phyloP scores from a whole-genome alignment of 2,113 vertebrate genomes.

The Oenanthe oenanthe region DNA sequence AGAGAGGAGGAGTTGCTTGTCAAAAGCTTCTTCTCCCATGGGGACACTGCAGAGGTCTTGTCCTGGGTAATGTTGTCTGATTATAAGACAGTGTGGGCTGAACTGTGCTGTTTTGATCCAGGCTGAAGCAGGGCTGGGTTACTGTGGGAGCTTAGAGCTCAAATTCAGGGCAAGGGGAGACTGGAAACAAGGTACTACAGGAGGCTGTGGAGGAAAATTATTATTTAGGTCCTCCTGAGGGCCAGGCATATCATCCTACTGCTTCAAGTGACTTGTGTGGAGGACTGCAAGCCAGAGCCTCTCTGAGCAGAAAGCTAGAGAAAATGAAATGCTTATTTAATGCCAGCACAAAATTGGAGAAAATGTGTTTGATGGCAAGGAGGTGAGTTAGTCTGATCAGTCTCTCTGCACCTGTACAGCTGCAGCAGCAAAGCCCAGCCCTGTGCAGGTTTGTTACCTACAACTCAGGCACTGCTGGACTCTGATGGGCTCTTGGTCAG shows the following conservation, averaged over 20 bases:
- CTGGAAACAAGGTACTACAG: background rate
- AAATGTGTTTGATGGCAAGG: fast-evolving
- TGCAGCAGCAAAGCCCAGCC: background rate
- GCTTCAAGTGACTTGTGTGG: fast-evolving
- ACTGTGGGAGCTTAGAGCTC: background rate
- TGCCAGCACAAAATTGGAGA: background rate
- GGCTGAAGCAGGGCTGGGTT: background rate
- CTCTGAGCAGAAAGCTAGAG: background rate
- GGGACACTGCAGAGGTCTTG: background rate
- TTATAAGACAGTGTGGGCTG: fast-evolving
- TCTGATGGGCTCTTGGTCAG: fast-evolving
- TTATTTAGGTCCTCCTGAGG: background rate
- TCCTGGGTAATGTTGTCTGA: background rate
- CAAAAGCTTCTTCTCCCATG: background rate
- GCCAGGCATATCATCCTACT: background rate
- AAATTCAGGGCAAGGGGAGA: fast-evolving
- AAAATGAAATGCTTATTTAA: background rate
- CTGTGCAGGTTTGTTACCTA: fast-evolving
- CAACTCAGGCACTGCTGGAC: background rate
- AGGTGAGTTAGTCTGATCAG: background rate
- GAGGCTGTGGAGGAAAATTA: background rate
- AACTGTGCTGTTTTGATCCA: background rate
- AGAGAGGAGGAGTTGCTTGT: background rate
- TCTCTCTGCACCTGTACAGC: background rate
- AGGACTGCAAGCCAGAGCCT: background rate